Evolutionary conservation across 2,797 vertebrate genomes (phyloP), one percentile per base, ranked within the genome.

Genomic region (Sciaenops ocellatus): DNA sequence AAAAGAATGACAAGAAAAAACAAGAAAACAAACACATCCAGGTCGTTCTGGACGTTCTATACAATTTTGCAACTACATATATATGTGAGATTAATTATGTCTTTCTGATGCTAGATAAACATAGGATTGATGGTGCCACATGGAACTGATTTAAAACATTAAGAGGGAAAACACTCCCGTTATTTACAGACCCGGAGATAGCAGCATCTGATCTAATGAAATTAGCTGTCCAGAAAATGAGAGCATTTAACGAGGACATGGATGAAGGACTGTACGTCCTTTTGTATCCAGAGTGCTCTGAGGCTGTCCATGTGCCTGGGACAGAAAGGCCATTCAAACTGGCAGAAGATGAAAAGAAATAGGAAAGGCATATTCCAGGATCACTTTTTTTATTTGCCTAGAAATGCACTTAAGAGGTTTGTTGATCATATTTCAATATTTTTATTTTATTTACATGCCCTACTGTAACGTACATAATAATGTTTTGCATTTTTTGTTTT

Each of bases 261-360:
- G 2, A n/a, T 6, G 77, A 73, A 68, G 56, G 55, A 62, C 38
- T n/a, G 0, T 56, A 56, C 10, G 12, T 62, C 41, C 63, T 73
- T n/a, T 73, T 73, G 63, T 68, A 68, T 62, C 56, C 69, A 47
- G 77, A 79, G 38, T 28, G 56, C n/a, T 67, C 77, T 55, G 55
- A 80, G 59, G 78, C 69, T 17, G 57, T 80, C 22, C 41, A 74
- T 69, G 44, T 74, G 44, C 78, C 78, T 24, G 65, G 66, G 38
- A 57, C 71, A 69, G 62, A 61, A 61, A 67, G 16, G 47, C 55
- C 47, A 61, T 57, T 69, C 67, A 77, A 48, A 56, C 18, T 78
- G 59, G 20, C n/a, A 4, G 67, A 70, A 3, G 63, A 64, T 50
- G 64, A 64, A 64, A 70, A 64, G 44, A 63, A 60, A 11, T 73